These are phyloP conservation scores for Itoplectis maculator DNA, from an alignment of 2,888 invertebrate genomes.

Conservation along the genomic window DNA sequence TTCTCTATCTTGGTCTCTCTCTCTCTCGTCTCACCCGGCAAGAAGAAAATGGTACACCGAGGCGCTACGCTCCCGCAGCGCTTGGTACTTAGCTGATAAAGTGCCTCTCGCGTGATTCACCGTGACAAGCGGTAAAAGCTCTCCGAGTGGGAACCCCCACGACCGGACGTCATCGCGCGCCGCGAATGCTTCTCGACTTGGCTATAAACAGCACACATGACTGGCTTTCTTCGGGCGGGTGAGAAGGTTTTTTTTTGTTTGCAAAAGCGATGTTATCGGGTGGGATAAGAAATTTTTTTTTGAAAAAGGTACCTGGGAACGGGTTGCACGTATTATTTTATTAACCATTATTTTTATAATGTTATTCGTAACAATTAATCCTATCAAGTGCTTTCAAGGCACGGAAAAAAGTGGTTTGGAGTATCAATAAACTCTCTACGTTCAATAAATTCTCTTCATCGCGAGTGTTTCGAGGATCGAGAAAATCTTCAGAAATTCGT, in stretches of 20 bases:
- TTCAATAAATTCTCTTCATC: too few relatives aligned
- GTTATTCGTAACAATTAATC: too few relatives aligned
- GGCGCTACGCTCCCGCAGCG: constrained; percentile 10
- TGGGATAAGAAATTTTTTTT: neutral
- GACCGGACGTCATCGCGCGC: constrained; percentile 42
- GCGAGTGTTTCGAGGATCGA: too few relatives aligned
- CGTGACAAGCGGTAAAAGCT: constrained; percentile 70
- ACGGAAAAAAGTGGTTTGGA: too few relatives aligned
- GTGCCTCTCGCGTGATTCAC: constrained; percentile 71
- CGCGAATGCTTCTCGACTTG: neutral
- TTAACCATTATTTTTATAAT: too few relatives aligned
- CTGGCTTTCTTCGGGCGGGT: neutral
- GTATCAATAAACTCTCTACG: too few relatives aligned
- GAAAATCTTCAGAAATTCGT: too few relatives aligned
- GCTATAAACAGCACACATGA: neutral
- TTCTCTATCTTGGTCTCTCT: too few relatives aligned
- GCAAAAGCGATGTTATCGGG: neutral
- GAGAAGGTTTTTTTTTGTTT: neutral
- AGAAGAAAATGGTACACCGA: constrained; percentile 23
- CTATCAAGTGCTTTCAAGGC: too few relatives aligned
- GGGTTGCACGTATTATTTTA: too few relatives aligned
- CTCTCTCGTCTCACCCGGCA: neutral
- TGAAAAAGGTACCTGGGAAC: too few relatives aligned
- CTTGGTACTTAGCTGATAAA: constrained; percentile 71
- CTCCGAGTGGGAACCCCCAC: constrained; percentile 36